These are phyloP conservation scores for Gymnosoma rotundatum DNA, from an alignment of 2,888 invertebrate species.

Conservation along the genomic window DNA sequence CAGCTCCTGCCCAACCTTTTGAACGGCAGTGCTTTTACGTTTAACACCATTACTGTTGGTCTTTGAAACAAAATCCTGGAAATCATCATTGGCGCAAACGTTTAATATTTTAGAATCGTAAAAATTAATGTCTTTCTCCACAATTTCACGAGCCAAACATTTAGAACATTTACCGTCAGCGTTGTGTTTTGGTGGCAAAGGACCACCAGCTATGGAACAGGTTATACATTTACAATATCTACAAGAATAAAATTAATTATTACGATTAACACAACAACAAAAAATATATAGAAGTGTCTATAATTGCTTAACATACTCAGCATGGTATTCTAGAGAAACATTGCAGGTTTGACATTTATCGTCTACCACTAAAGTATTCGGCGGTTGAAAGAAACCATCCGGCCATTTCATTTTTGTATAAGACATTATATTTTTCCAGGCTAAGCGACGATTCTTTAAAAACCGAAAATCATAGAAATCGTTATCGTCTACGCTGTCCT, in stretches of 20 bases:
- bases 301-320: conserved; percentile 75
- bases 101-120: conserved; percentile 81
- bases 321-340: conserved; percentile 79
- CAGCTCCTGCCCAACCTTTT: conserved; percentile 72
- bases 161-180: conserved; percentile 77
- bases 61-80: conserved; percentile 73
- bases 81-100: conserved; percentile 80
- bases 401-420: conserved; percentile 80
- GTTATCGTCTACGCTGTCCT: conserved; percentile 78
- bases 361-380: conserved; percentile 78
- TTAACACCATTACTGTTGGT: conserved; percentile 69
- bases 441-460: conserved; percentile 79
- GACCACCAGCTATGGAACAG: conserved; percentile 81
- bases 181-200: conserved; percentile 75
- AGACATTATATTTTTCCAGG: conserved; percentile 81
- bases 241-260: conserved; percentile 26
- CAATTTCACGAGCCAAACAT: conserved; percentile 80
- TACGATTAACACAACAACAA: background rate
- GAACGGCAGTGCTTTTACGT: conserved; percentile 72
- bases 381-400: conserved; percentile 78
- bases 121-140: conserved; percentile 79
- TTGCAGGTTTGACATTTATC: conserved; percentile 80
- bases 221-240: conserved; percentile 82
- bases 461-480: conserved; percentile 81
- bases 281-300: no score